Evolutionary conservation across 1,140 invertebrate species (phyloP).

Genomic region (Neotoxoptera formosana): DNA sequence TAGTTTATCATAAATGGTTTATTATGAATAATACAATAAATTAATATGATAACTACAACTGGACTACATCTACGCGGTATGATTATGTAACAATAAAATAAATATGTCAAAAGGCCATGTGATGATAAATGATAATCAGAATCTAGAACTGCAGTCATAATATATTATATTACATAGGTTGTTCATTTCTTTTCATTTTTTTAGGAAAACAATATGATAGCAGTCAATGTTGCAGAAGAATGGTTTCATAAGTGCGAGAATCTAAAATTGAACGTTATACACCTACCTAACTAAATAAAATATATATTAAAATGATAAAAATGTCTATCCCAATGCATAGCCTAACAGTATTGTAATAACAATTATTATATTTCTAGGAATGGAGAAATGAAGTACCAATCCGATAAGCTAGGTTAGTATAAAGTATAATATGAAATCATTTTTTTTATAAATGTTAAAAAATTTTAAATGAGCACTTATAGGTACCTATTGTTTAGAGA

Average conservation of each 20-base stretch:
- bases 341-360: background rate
- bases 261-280: background rate
- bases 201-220: background rate
- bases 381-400: background rate
- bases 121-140: background rate
- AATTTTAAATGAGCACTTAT: no score
- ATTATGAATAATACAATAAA: slow-evolving; percentile 8
- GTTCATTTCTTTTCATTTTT: background rate
- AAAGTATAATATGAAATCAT: background rate
- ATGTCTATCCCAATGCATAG: background rate
- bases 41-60: background rate
- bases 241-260: background rate
- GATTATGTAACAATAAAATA: background rate
- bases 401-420: background rate
- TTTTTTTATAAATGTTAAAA: background rate
- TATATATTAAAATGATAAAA: background rate
- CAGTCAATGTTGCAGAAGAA: background rate
- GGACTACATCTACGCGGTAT: background rate
- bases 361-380: background rate
- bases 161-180: background rate
- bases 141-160: background rate
- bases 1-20: background rate
- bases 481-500: background rate
- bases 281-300: background rate
- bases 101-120: background rate